Base-by-base conservation (phyloP, 92 coral and sea anemone genomes). In the Paramuricea clavata region DNA sequence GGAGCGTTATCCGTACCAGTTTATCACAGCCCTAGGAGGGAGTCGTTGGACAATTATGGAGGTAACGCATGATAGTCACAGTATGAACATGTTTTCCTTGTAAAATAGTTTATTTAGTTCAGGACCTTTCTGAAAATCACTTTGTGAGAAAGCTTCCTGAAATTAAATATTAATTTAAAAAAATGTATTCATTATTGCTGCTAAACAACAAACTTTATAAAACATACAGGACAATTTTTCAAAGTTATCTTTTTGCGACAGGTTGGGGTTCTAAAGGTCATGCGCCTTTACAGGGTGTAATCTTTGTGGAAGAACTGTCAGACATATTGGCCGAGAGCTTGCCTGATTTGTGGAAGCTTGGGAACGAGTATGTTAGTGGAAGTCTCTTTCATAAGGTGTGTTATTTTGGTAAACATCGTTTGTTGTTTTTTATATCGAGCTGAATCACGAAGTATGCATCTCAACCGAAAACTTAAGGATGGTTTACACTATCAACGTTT, bases 301-400 rank as follows among this genome's bases (percentile, higher is more conserved):
- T 93, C 49, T 94, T 94, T 69, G 98, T 97, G 22, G 99, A 97
- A 67, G 99, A 97, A 85, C 81, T 97, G 36, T 97, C 99, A 12
- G 99, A 97, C 61, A 89, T 97, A 19, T 89, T 97, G 64, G 95
- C 95, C 12, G 99, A 97, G 65, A 92, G 93, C 2, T 65, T 97
- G 69, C 99, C 99, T 12, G 99, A 97, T 84, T 69, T 97, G 76
- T 97, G 99, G 99, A 93, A 92, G 43, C 97, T 97, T 6, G 97
- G 99, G 25, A 98, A 97, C 86, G 99, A 97, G 34, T 97, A 97
- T 78, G 85, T 97, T 33, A 79, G 89, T 69, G 93, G 94, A 32
- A 86, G 92, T 7, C 93, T 97, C 12, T 79, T 93, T 52, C 82
- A 87, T 39, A 95, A 93, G 93, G 98, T 95, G 87, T 69, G 62